Percentiles rank a stretch among this genome's conserved stretches.
Conservation (phyloP, 2,888 invertebrate species). For the Eugnorisma glareosa region DNA sequence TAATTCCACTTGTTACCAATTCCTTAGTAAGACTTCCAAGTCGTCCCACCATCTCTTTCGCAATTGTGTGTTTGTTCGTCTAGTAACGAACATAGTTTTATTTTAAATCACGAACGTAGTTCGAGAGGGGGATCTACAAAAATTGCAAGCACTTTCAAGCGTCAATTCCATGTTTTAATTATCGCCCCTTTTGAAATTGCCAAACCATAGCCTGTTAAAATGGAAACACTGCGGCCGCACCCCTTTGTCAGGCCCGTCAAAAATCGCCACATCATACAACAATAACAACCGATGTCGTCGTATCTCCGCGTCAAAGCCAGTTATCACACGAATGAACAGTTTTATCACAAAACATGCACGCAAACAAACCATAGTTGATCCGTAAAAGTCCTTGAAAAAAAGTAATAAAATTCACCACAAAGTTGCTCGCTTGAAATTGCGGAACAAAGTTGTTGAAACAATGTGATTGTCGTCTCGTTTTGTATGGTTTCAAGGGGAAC, state of each 20-base stretch:
- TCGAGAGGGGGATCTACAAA: accelerated
- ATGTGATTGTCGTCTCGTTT: constrained; percentile 12
- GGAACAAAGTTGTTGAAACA: constrained; percentile 33
- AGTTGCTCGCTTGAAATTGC: constrained; percentile 34
- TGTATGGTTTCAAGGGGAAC: constrained; percentile 4
- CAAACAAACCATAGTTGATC: neutral
- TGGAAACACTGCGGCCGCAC: neutral
- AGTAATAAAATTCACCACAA: constrained; percentile 21
- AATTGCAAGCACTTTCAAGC: neutral
- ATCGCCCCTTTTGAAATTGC: neutral
- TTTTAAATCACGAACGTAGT: neutral
- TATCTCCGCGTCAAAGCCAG: neutral
- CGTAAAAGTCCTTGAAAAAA: constrained; percentile 25
- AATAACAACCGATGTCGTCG: neutral
- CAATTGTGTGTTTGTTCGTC: neutral
- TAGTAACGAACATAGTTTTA: neutral
- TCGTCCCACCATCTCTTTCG: neutral
- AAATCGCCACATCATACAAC: constrained; percentile 5
- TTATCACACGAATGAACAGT: neutral
- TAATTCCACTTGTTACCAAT: neutral
- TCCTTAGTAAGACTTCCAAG: neutral
- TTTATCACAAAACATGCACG: constrained; percentile 18
- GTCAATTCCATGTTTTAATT: constrained; percentile 15
- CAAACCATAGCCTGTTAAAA: constrained; percentile 13
- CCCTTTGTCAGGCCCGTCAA: neutral